Conservation (phyloP, 2,888 invertebrate genomes). For the Lordiphosa andalusiaca region DNA sequence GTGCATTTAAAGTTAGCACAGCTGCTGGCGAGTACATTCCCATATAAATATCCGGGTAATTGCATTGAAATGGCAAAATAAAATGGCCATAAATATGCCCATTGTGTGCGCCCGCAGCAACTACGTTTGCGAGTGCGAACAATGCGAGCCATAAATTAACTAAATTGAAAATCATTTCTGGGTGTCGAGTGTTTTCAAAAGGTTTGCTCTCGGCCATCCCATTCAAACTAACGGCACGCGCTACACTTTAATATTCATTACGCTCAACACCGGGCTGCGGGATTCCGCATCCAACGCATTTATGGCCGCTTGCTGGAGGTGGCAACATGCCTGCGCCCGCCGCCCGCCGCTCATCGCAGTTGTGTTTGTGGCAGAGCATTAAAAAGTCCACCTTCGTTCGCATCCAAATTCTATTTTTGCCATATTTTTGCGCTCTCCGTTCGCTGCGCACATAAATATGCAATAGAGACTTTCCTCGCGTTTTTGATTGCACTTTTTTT, state of each 20-base stretch:
- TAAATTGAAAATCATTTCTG: slow-evolving; percentile 67
- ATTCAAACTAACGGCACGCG: neutral
- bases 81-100: slow-evolving; percentile 65
- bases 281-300: neutral
- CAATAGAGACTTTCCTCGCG: slow-evolving; percentile 75
- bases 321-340: too few species aligned
- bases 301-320: neutral
- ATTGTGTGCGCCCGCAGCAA: slow-evolving; percentile 47
- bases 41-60: slow-evolving; percentile 36
- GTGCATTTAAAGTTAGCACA: slow-evolving; percentile 40
- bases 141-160: slow-evolving; percentile 64
- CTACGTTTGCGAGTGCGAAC: slow-evolving; percentile 45
- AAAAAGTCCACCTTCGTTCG: slow-evolving; percentile 12
- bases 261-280: slow-evolving; percentile 30
- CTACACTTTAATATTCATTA: slow-evolving; percentile 45
- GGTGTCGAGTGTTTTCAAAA: slow-evolving; percentile 16
- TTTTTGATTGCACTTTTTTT: slow-evolving; percentile 68
- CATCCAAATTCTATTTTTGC: slow-evolving; percentile 9
- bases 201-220: slow-evolving; percentile 3
- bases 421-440: slow-evolving; percentile 19
- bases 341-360: neutral
- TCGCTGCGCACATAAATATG: slow-evolving; percentile 61
- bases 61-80: slow-evolving; percentile 62
- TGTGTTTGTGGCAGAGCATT: slow-evolving; percentile 23
- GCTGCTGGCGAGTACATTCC: slow-evolving; percentile 24